Percentiles rank a stretch among this genome's conserved stretches.
Conservation (phyloP, 2,888 invertebrate genomes). For the Chalcosyrphus nemorum region DNA sequence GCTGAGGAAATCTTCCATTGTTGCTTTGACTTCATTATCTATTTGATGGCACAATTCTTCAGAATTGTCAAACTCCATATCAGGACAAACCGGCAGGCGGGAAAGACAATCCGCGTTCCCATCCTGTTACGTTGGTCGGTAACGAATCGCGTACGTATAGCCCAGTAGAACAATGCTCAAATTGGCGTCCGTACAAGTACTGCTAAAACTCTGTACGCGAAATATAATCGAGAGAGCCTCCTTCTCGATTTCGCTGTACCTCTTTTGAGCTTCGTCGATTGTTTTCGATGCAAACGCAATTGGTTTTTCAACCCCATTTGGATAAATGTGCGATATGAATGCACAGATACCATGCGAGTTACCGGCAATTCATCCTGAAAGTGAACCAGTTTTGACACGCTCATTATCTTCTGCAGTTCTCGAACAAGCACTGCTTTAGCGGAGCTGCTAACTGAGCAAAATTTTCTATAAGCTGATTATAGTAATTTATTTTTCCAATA, state of each 20-base stretch:
- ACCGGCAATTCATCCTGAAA: background rate
- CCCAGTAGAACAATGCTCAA: background rate
- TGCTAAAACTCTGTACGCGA: background rate
- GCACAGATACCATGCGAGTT: background rate
- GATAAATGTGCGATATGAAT: background rate
- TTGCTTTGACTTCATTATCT: no score
- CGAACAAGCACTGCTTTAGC: background rate
- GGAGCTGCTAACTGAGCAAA: conserved; percentile 51
- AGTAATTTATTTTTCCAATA: conserved; percentile 19
- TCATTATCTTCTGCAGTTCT: background rate
- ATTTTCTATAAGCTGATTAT: conserved; percentile 8
- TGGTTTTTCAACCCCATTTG: background rate
- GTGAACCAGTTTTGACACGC: background rate
- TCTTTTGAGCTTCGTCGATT: no score
- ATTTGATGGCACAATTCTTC: no score
- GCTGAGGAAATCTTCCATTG: no score
- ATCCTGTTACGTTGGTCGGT: background rate
- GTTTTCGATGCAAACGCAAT: no score
- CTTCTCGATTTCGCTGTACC: no score
- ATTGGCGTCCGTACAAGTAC: background rate
- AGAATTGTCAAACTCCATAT: background rate
- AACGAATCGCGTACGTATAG: background rate
- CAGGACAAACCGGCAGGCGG: background rate
- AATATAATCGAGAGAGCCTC: background rate
- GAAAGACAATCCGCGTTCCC: background rate